Conservation (phyloP, 1,140 invertebrate genomes). For the Brachionus calyciflorus region DNA sequence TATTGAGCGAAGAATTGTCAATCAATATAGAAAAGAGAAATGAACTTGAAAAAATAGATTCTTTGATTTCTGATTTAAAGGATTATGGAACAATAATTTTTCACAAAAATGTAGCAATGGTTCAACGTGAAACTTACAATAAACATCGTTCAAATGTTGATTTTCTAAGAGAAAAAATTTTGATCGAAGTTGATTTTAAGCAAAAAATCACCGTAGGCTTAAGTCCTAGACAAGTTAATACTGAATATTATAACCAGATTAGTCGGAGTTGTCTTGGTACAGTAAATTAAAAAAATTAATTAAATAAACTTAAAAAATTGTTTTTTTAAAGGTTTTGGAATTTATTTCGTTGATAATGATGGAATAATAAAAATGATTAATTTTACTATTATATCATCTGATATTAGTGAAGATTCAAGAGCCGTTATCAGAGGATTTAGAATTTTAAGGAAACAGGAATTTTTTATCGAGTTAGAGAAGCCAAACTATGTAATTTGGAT, state of each 20-base stretch:
- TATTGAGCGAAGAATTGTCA: neutral
- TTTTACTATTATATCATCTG: conserved; percentile 24
- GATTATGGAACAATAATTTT: neutral
- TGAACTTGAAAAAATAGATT: neutral
- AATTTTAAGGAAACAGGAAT: neutral
- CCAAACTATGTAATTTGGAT: conserved; percentile 21
- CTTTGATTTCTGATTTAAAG: conserved; percentile 6
- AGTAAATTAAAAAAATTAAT: neutral
- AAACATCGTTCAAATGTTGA: neutral
- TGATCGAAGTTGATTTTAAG: conserved; percentile 37
- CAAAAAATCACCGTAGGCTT: conserved; percentile 24
- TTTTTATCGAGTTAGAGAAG: neutral
- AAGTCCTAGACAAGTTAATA: neutral
- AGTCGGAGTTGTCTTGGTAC: conserved; percentile 2
- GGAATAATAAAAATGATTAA: neutral
- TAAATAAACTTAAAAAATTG: neutral
- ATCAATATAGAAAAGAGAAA: neutral
- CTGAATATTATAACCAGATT: conserved; percentile 17
- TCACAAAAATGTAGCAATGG: conserved; percentile 13
- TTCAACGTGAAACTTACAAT: conserved; percentile 16
- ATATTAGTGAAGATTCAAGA: conserved; percentile 27
- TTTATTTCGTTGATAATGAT: neutral
- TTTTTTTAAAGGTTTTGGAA: neutral
- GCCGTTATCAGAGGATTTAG: conserved; percentile 17
- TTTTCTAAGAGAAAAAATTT: neutral